Evolutionary conservation across 2,797 vertebrate species (phyloP), one percentile per base, ranked within the genome.

Genomic region (Bucorvus abyssinicus): DNA sequence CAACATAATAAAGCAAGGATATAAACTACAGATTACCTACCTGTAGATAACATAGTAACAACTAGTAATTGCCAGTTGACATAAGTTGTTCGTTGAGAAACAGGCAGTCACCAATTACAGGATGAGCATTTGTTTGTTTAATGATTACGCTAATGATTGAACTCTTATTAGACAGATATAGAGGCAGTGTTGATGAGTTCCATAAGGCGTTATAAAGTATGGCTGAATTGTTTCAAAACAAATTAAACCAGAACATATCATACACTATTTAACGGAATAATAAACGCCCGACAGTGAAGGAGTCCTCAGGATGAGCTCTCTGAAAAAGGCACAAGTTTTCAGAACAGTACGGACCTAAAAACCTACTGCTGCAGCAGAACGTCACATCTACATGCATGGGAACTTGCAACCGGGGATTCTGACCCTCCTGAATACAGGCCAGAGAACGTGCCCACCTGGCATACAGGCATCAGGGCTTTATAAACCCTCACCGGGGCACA

Each of bases 61-160:
- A 68, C 53, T 68, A 91, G 80, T 34, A 85, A 29, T 83, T 74
- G 63, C 40, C 79, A 89, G 79, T 29, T 89, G 79, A 85, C 74
- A 93, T 77, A 80, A 70, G 52, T 76, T 69, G 63, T 47, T 63
- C 93, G 23, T 7, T 60, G 67, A 93, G 71, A 91, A 96, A 79
- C 50, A 84, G 44, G 65, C 83, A 89, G 77, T 60, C 69, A 70
- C 67, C 74, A 63, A 67, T 74, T 84, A 76, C 21, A 82, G 67
- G 93, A 95, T 4, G 34, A 75, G 50, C 91, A 82, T 79, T 63
- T 94, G 61, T 76, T 84, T 91, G n/a, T 82, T 95, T 82, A 90
- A 96, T 84, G 77, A 87, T 90, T 87, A 95, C 64, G 70, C 56
- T 94, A 76, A 94, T 93, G 71, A 87, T 56, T 63, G 49, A 92